Conservation (phyloP, 1,140 invertebrate genomes). For the Cydia splendana region DNA sequence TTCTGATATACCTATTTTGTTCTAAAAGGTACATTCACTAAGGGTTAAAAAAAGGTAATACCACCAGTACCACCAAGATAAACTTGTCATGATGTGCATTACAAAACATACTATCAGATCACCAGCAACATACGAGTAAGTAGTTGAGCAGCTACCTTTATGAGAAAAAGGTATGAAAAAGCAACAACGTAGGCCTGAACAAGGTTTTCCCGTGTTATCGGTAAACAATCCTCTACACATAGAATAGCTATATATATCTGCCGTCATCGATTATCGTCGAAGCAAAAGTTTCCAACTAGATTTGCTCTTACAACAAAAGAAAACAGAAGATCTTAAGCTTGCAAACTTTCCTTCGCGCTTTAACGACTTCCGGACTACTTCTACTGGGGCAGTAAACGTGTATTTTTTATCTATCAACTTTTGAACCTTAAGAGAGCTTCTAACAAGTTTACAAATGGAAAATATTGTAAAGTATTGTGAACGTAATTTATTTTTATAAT, state of each 20-base stretch:
- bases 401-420: neutral
- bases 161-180: too few relatives aligned
- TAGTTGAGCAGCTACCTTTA: too few relatives aligned
- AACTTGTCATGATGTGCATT: too few relatives aligned
- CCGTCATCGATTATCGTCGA: constrained; percentile 14
- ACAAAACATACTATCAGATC: too few relatives aligned
- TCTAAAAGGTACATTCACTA: too few relatives aligned
- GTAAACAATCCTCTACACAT: neutral
- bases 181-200: neutral
- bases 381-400: neutral
- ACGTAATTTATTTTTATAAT: too few relatives aligned
- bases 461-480: neutral
- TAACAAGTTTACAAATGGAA: neutral
- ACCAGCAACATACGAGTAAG: too few relatives aligned
- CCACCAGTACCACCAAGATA: too few relatives aligned
- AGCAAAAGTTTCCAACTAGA: constrained; percentile 26
- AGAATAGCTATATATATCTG: neutral
- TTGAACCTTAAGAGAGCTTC: neutral
- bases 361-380: constrained; percentile 26
- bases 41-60: too few relatives aligned
- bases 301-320: constrained; percentile 26
- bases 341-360: constrained; percentile 25
- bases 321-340: constrained; percentile 14
- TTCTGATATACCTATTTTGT: too few relatives aligned
- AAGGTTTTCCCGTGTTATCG: neutral